Evolutionary conservation across 2,797 vertebrate species (phyloP).

Genomic region (Hephaestus fuliginosus): DNA sequence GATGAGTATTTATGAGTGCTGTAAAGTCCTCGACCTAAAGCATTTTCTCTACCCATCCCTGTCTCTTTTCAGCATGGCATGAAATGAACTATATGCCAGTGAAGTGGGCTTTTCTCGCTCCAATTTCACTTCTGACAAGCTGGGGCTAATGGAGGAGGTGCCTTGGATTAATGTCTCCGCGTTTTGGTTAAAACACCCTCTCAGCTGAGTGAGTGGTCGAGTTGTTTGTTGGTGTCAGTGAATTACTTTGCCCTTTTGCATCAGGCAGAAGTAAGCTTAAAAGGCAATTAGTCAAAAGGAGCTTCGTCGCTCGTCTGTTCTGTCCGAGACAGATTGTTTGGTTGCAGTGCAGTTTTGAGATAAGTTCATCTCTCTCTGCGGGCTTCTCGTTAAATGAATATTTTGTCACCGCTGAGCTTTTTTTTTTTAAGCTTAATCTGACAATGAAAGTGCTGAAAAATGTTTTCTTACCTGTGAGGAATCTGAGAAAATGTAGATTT

Average conservation of each 20-base stretch:
- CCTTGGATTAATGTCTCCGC: conserved; percentile 61
- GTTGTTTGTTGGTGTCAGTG: conserved; percentile 65
- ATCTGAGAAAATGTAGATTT: neutral
- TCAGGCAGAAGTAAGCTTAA: conserved; percentile 51
- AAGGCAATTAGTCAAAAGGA: conserved; percentile 59
- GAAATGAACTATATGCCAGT: conserved; percentile 56
- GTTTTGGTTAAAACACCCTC: conserved; percentile 58
- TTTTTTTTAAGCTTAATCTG: conserved; percentile 31
- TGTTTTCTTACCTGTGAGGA: conserved; percentile 7
- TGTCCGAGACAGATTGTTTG: conserved; percentile 42
- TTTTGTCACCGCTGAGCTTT: conserved; percentile 31
- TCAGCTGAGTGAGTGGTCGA: conserved; percentile 41
- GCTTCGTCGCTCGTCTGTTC: conserved; percentile 31
- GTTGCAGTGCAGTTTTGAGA: conserved; percentile 23
- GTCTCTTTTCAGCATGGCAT: conserved; percentile 60
- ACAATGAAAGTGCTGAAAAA: conserved; percentile 5
- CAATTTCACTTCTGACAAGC: conserved; percentile 56
- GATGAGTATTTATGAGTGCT: conserved; percentile 72
- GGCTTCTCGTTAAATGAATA: conserved; percentile 40
- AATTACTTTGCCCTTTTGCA: conserved; percentile 60
- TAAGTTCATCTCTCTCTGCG: conserved; percentile 36
- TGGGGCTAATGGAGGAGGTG: conserved; percentile 63
- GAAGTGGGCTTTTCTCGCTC: conserved; percentile 54
- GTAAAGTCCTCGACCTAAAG: conserved; percentile 65
- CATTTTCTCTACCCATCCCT: conserved; percentile 50